Conservation (phyloP, 2,113 vertebrate species). For the Xenopus tropicalis region DNA sequence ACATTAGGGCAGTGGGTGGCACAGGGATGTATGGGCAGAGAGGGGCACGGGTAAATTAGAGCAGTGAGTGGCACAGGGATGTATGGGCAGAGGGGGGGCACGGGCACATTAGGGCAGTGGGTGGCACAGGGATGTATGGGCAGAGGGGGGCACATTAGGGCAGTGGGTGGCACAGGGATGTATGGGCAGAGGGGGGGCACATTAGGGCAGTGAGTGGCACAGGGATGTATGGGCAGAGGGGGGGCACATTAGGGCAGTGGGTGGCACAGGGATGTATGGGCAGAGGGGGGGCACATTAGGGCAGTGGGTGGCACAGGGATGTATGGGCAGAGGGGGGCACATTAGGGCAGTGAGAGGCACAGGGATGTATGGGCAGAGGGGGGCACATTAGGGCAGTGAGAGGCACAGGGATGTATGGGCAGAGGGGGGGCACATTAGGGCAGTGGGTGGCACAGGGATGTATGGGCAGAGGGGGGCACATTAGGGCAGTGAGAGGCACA, state of each 20-base stretch:
- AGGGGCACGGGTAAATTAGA: background rate
- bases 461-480: constrained; percentile 45
- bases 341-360: constrained; percentile 11
- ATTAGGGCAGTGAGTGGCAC: constrained; percentile 11
- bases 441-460: constrained; percentile 9
- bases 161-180: constrained; percentile 9
- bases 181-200: constrained; percentile 45
- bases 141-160: background rate
- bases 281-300: background rate
- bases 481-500: constrained; percentile 14
- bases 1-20: constrained; percentile 3
- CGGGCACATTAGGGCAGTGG: background rate
- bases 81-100: constrained; percentile 46
- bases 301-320: constrained; percentile 9
- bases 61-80: constrained; percentile 9
- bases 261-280: constrained; percentile 49
- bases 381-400: background rate
- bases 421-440: background rate
- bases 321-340: constrained; percentile 46
- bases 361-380: constrained; percentile 47
- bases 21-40: constrained; percentile 47
- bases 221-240: constrained; percentile 46
- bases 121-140: constrained; percentile 49
- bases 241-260: background rate
- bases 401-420: constrained; percentile 49